Evolutionary conservation across 2,797 vertebrate genomes (phyloP).

Genomic region (Psittacula echo): DNA sequence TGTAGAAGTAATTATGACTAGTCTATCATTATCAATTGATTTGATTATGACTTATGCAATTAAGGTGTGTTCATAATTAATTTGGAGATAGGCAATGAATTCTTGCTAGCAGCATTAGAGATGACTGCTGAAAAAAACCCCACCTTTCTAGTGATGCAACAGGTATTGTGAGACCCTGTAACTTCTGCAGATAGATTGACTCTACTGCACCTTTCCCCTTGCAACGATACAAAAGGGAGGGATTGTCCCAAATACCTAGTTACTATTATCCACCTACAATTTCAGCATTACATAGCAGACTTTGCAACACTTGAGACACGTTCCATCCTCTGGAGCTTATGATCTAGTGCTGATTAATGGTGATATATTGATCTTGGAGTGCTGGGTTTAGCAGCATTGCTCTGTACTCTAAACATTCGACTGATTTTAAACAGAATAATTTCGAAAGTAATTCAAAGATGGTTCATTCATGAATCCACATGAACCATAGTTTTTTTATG

Average conservation of each 20-base stretch:
- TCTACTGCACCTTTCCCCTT: not conserved
- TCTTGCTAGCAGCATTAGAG: not conserved
- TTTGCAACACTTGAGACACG: not conserved
- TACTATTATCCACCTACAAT: not conserved
- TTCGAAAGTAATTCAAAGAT: constrained; percentile 27
- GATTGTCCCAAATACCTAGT: not conserved
- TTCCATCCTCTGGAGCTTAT: not conserved
- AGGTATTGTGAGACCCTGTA: not conserved
- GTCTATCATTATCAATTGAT: constrained; percentile 63
- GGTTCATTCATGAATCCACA: not conserved
- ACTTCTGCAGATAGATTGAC: not conserved
- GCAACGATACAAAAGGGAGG: not conserved
- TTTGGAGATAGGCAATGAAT: constrained; percentile 39
- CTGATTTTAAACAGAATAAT: constrained; percentile 35
- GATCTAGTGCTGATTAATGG: constrained; percentile 4
- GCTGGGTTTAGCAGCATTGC: not conserved
- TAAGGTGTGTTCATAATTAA: constrained; percentile 62
- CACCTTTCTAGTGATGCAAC: not conserved
- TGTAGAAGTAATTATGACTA: constrained; percentile 64
- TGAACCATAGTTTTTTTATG: not conserved
- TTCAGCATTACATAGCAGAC: not conserved
- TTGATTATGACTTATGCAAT: constrained; percentile 61
- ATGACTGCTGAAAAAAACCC: not conserved
- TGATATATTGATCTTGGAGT: not conserved
- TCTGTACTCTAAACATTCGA: not conserved